phyloP scores from a whole-genome alignment of 2,888 invertebrate genomes.

The Ceriagrion tenellum region DNA sequence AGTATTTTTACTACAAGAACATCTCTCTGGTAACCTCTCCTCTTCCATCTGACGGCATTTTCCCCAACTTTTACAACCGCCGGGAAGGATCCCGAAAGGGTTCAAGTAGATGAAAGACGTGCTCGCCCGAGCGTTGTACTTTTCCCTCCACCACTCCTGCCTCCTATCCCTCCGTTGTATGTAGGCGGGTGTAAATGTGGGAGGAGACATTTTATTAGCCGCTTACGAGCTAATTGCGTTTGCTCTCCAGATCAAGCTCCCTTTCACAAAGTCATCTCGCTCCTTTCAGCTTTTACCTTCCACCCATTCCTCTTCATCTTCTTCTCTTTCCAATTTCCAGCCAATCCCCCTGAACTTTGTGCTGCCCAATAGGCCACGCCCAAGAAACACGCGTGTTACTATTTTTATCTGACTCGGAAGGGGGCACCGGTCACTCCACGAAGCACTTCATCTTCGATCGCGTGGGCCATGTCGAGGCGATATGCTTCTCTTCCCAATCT shows the following conservation, averaged over 20 bases:
- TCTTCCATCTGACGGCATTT: too few species aligned
- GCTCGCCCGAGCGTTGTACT: not conserved
- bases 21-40: not conserved
- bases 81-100: not conserved
- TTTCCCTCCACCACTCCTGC: not conserved
- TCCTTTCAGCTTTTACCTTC: too few species aligned
- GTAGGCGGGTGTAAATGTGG: not conserved
- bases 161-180: not conserved
- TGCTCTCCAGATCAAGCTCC: not conserved
- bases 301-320: too few species aligned
- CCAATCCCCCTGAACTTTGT: not conserved
- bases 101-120: not conserved
- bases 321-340: not conserved
- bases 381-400: not conserved
- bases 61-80: too few species aligned
- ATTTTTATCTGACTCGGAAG: not conserved
- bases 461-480: not conserved
- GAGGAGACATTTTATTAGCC: not conserved
- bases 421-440: not conserved
- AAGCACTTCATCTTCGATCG: not conserved
- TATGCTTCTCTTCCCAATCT: not conserved
- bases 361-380: not conserved
- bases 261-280: not conserved
- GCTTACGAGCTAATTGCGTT: constrained; percentile 32
- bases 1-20: not conserved